These are phyloP conservation scores for Dromiciops gliroides DNA, from an alignment of 2,113 vertebrate species.

Conservation along the genomic window DNA sequence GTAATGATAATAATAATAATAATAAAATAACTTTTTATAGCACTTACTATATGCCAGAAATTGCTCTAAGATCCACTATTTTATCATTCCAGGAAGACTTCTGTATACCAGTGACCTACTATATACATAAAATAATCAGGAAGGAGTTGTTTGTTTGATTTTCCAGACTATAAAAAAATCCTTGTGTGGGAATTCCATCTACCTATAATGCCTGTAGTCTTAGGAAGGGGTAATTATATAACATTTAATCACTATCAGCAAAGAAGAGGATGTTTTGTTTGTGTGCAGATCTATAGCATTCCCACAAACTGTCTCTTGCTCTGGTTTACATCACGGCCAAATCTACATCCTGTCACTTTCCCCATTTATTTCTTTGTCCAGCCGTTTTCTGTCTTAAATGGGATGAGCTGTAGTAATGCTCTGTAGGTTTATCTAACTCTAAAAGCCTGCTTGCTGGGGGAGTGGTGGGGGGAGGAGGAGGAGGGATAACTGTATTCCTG, in stretches of 20 bases:
- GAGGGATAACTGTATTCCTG: constrained; percentile 45
- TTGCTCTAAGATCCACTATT: background rate
- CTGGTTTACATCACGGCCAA: constrained; percentile 66
- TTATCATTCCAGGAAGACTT: background rate
- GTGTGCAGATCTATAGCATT: constrained; percentile 64
- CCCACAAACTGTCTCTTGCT: constrained; percentile 59
- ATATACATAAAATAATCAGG: background rate
- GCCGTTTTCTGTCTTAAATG: constrained; percentile 61
- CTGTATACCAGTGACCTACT: background rate
- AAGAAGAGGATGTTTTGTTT: constrained; percentile 66
- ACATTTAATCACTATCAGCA: constrained; percentile 7
- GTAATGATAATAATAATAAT: background rate
- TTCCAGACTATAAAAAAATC: background rate
- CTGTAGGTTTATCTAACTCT: constrained; percentile 48
- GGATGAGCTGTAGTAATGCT: constrained; percentile 65
- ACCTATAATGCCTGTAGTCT: background rate
- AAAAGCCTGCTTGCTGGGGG: constrained; percentile 62
- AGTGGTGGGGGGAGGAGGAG: constrained; percentile 32
- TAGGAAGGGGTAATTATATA: background rate
- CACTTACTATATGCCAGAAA: background rate
- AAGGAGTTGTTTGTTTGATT: background rate
- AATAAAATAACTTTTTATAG: background rate
- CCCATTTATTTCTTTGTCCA: constrained; percentile 28
- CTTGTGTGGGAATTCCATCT: background rate
- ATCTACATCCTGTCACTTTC: constrained; percentile 59